Base-by-base conservation (phyloP, 2,888 invertebrate genomes). In the Platycnemis pennipes region DNA sequence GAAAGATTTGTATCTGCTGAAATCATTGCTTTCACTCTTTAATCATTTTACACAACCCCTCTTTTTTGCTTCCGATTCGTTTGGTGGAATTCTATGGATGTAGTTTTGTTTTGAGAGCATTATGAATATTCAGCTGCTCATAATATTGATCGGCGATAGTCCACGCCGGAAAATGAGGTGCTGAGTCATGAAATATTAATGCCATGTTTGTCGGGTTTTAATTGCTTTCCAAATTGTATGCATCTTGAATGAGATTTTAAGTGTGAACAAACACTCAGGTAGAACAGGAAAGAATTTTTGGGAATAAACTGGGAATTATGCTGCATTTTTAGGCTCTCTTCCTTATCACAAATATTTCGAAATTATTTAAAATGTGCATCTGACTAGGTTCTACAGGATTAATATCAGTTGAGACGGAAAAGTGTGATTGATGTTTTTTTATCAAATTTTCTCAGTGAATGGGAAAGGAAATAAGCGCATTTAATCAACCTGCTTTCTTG, bases 191-290 rank as follows among this genome's bases (percentile, higher is more conserved):
- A 63, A 63, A 63, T 63, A 63, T 63, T 63, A 63, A 63, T 63
- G 63, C 26, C n/a, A 26, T 63, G 63, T 63, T 63, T 63, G 63
- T n/a, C 63, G 8, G 63, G n/a, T 63, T 63, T 63, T 63, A 63
- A 63, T 63, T 63, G 63, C 63, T 63, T n/a, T 63, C 63, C 63
- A 63, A 26, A 63, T 63, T 63, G 26, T 63, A 63, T 63, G 63
- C 63, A 63, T 63, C n/a, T 63, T 63, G 63, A 26, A 63, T 63
- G 63, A 63, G 63, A 63, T 63, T 63, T 63, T 63, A 63, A 63
- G 22, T 8, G 63, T 22, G 63, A 7, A n/a, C 63, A 63, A n/a
- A 22, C n/a, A n/a, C 5, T 63, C 22, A 26, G 63, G 63, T n/a
- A 7, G 8, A 63, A n/a, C 63, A 26, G 2, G 2, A 22, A 63